These are phyloP conservation scores for Colostygia pectinataria DNA, from an alignment of 2,888 invertebrate genomes.

Conservation along the genomic window DNA sequence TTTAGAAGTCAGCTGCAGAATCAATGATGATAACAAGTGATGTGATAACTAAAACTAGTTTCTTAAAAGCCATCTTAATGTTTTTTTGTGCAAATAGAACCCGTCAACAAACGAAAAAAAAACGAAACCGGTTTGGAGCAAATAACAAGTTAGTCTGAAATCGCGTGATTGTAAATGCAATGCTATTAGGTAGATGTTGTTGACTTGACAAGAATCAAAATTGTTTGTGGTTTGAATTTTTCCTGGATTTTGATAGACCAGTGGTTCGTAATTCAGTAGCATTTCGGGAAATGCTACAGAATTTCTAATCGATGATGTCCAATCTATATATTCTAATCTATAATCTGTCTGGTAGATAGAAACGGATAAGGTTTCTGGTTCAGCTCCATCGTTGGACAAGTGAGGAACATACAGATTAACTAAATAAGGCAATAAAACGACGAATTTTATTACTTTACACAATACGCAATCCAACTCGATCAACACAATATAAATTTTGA, in stretches of 20 bases:
- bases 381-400: too few species aligned
- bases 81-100: conserved; percentile 11
- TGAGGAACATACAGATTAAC: too few species aligned
- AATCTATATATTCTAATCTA: too few species aligned
- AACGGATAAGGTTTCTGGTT: too few species aligned
- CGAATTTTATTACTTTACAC: background rate
- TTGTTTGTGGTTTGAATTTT: background rate
- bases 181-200: background rate
- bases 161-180: conserved; percentile 15
- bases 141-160: conserved; percentile 4
- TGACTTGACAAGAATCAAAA: background rate
- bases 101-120: conserved; percentile 11
- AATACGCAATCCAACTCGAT: conserved; percentile 4
- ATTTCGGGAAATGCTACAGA: too few species aligned
- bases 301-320: too few species aligned
- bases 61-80: background rate
- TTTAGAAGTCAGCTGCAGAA: too few species aligned
- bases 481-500: conserved; percentile 3
- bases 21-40: background rate
- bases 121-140: conserved; percentile 14
- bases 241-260: background rate
- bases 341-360: too few species aligned
- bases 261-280: too few species aligned
- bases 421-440: too few species aligned
- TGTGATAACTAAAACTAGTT: conserved; percentile 1